Evolutionary conservation across 2,113 vertebrate genomes (phyloP), one percentile per base, ranked within the genome.

Genomic region (Nothocercus julius): DNA sequence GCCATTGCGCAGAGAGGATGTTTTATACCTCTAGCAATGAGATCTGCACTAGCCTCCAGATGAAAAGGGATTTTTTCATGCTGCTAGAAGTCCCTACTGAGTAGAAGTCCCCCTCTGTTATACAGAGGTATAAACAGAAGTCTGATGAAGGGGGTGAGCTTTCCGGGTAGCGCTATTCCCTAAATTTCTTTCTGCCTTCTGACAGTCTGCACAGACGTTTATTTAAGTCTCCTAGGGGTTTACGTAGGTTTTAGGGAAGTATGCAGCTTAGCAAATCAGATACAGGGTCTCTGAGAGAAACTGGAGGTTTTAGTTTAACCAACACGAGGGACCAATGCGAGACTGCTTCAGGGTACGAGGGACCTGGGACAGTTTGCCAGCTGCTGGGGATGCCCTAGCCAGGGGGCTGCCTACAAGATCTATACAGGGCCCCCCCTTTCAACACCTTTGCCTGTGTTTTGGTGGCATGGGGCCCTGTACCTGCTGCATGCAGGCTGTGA

Each of bases 61-160:
- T 44, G 18, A 36, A 73, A 59, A 73, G 3, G 18, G 7, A 9
- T 2, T 20, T 53, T 12, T 62, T 19, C 38, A 18, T 0, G 1
- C 13, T 51, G 15, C 20, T 32, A 4, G 12, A 78, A 51, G 13
- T 15, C 6, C 19, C 8, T 1, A 2, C 16, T 73, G 54, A 0
- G 0, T 58, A 19, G 21, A 8, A 49, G 11, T 12, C 6, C 6
- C n/a, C 22, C 38, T 68, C 42, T 13, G 27, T 28, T 12, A 15
- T 11, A 58, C 22, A 27, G 3, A 64, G 8, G 32, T 42, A 24
- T 44, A 44, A 63, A n/a, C 10, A 80, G 27, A 44, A 28, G 13
- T 9, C 13, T 34, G 56, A 76, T 53, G 15, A 42, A 27, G 45
- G 38, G 11, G 32, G 13, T 11, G 38, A 70, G 27, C 18, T 53